phyloP scores from a whole-genome alignment of 2,113 vertebrate genomes.

The Corythornis madagascariensis region DNA sequence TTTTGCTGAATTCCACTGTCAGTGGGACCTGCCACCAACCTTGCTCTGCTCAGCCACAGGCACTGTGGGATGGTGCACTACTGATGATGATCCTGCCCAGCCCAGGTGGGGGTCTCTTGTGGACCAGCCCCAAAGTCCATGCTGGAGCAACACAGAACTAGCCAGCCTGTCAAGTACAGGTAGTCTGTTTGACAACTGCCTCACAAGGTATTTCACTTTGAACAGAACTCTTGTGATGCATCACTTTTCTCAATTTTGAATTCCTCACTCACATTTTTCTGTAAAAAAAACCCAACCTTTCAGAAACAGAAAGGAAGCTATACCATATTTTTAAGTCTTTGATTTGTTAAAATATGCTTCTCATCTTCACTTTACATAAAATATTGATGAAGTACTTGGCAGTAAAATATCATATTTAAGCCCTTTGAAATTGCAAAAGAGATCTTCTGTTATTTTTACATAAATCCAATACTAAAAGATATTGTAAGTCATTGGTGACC shows the following conservation, averaged over 20 bases:
- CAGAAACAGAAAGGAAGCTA: neutral
- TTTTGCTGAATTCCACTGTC: neutral
- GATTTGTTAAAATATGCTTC: neutral
- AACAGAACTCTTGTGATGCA: neutral
- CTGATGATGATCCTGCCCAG: neutral
- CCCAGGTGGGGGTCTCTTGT: accelerated
- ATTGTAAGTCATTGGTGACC: neutral
- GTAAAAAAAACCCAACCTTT: neutral
- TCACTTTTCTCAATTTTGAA: neutral
- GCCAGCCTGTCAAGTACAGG: neutral
- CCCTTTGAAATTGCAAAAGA: neutral
- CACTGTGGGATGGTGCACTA: neutral
- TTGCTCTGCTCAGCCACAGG: neutral
- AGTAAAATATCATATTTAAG: neutral
- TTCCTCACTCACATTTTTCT: neutral
- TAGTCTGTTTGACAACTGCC: neutral
- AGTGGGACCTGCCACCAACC: neutral
- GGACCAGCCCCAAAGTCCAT: neutral
- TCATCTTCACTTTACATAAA: neutral
- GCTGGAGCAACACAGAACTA: neutral
- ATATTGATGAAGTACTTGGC: neutral
- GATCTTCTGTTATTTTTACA: neutral
- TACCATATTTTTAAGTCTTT: neutral
- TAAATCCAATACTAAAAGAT: neutral
- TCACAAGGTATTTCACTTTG: neutral